These are phyloP conservation scores for Apeltes quadracus DNA, from an alignment of 2,113 vertebrate genomes.

Conservation along the genomic window DNA sequence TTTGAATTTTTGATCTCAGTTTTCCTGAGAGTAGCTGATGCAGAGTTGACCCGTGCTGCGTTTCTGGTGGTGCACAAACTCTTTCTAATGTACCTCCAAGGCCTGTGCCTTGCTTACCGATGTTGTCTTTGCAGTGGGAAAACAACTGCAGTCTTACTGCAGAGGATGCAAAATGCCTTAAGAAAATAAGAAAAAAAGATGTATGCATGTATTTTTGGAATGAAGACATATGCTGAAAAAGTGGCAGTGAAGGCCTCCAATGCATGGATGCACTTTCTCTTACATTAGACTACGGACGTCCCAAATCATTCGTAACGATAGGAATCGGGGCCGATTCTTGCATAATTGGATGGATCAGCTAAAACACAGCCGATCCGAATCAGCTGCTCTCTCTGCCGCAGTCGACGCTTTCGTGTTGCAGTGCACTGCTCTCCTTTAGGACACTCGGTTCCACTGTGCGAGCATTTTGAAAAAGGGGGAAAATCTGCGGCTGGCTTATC, in stretches of 20 bases:
- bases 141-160: background rate
- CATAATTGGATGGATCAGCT: background rate
- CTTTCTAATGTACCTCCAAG: slow-evolving; percentile 21
- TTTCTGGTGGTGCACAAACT: slow-evolving; percentile 7
- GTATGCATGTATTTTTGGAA: slow-evolving; percentile 19
- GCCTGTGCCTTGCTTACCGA: slow-evolving; percentile 24
- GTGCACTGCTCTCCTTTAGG: background rate
- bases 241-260: background rate
- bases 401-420: background rate
- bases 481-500: background rate
- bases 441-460: no score
- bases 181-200: slow-evolving; percentile 14
- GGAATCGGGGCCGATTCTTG: background rate
- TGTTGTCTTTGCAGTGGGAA: slow-evolving; percentile 16
- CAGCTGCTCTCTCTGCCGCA: background rate
- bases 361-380: no score
- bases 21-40: slow-evolving; percentile 11
- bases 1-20: background rate
- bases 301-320: background rate
- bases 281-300: background rate
- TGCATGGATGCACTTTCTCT: background rate
- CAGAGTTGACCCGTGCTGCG: background rate
- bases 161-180: slow-evolving; percentile 12
- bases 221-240: background rate
- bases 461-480: background rate